phyloP scores from a whole-genome alignment of 2,888 invertebrate genomes.

The Cistogaster globosa region DNA sequence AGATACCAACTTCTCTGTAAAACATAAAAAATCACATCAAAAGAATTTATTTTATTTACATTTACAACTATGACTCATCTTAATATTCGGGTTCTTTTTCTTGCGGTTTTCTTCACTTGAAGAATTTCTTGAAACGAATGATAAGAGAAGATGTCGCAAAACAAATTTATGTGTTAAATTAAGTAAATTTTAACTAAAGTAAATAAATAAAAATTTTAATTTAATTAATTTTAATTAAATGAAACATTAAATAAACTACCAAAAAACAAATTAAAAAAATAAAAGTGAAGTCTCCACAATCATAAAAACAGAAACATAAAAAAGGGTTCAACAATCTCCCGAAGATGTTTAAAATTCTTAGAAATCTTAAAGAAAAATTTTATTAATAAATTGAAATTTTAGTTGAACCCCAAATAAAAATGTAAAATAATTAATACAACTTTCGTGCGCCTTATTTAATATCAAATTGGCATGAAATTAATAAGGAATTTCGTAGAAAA shows the following conservation, averaged over 20 bases:
- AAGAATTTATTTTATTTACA: background rate
- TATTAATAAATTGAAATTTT: constrained; percentile 4
- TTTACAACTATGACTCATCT: constrained; percentile 1
- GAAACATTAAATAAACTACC: constrained; percentile 5
- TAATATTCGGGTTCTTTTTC: background rate
- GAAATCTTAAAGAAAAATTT: background rate
- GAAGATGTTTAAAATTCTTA: background rate
- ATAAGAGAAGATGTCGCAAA: background rate
- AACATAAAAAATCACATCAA: background rate
- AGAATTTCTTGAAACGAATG: background rate
- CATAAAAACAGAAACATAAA: too few relatives aligned
- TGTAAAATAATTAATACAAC: constrained; percentile 34
- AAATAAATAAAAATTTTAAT: too few relatives aligned
- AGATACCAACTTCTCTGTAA: background rate
- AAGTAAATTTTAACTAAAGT: background rate
- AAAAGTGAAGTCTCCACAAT: too few relatives aligned
- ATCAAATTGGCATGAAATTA: constrained; percentile 60
- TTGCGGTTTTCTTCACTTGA: background rate
- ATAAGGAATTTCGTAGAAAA: constrained; percentile 53
- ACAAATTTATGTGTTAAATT: constrained; percentile 7
- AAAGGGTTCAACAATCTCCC: background rate
- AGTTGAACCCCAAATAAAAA: background rate
- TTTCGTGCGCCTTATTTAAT: constrained; percentile 47
- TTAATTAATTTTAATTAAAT: background rate
- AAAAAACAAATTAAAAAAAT: background rate